Evolutionary conservation across 2,888 invertebrate species (phyloP), one percentile per base, ranked within the genome.

Genomic region (Drosophila limbata): DNA sequence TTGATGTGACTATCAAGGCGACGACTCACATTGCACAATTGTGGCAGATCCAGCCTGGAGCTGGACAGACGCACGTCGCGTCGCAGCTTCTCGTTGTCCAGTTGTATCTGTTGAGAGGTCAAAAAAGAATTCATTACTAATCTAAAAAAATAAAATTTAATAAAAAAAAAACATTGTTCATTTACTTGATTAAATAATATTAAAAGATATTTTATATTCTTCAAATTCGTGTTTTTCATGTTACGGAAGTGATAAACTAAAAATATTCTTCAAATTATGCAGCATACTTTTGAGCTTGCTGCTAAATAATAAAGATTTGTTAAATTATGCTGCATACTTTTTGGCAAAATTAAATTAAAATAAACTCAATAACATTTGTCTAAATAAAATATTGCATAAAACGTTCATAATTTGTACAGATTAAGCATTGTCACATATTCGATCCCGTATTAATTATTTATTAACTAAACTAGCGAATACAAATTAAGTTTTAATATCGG

Each of bases 21-120:
- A 57, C 90, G 89, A n/a, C 88, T 79, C 55, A 77, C 83, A 66
- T 90, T 91, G 79, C 92, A 92, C 39, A 92, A 82, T 69, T 89
- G 90, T 51, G 93, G 91, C 71, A 92, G 76, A 79, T 93, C 93
- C 69, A 92, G 80, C 50, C 91, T 91, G 33, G 91, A 90, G 65
- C 86, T 65, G 62, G 88, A 82, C 66, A 90, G 82, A 65, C 91
- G 88, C 91, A 80, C 92, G 84, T 93, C 93, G 71, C 92, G 92
- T 86, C 92, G 92, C 86, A 91, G 89, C 90, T 93, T 93, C 81
- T 92, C 92, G 90, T 93, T 93, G 82, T 93, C 93, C 81, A 93
- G 84, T 86, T 93, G 93, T 89, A 93, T 91, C 93, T 93, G 84
- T 6, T 40, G 8, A 17, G 17, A 4, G 10, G n/a, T n/a, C 8